These are phyloP conservation scores for Protula sp. DNA, from an alignment of 2,888 invertebrate genomes.

Conservation along the genomic window DNA sequence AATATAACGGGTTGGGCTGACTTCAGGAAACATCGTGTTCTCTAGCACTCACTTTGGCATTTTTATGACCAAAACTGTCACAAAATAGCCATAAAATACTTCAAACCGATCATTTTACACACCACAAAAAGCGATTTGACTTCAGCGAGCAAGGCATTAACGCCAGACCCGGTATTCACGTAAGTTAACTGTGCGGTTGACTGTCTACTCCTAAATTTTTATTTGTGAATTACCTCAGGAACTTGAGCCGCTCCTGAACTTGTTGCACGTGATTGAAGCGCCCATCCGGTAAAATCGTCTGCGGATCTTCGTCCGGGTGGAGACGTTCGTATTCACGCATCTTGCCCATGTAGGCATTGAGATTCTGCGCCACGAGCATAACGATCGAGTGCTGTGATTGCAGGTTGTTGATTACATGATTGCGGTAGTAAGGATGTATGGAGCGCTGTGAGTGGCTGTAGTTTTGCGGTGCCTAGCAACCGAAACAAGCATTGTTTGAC, in stretches of 20 bases:
- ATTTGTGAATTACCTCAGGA: constrained; percentile 55
- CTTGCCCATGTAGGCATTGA: constrained; percentile 79
- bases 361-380: constrained; percentile 86
- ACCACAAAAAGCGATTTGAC: too few relatives aligned
- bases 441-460: constrained; percentile 46
- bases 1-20: too few relatives aligned
- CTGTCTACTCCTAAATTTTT: too few relatives aligned
- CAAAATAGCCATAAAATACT: too few relatives aligned
- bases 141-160: too few relatives aligned
- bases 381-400: constrained; percentile 89
- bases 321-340: constrained; percentile 61
- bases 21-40: too few relatives aligned
- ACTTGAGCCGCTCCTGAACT: constrained; percentile 88
- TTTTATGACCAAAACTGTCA: too few relatives aligned
- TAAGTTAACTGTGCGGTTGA: too few relatives aligned
- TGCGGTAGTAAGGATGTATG: constrained; percentile 56
- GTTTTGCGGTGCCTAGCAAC: constrained; percentile 49
- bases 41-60: too few relatives aligned
- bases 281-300: constrained; percentile 62
- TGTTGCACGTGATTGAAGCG: constrained; percentile 87
- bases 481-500: not conserved
- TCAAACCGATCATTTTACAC: too few relatives aligned
- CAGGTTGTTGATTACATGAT: constrained; percentile 79
- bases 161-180: too few relatives aligned
- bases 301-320: constrained; percentile 68